These are phyloP conservation scores for Limanda limanda DNA, from an alignment of 2,113 vertebrate genomes.

Conservation along the genomic window DNA sequence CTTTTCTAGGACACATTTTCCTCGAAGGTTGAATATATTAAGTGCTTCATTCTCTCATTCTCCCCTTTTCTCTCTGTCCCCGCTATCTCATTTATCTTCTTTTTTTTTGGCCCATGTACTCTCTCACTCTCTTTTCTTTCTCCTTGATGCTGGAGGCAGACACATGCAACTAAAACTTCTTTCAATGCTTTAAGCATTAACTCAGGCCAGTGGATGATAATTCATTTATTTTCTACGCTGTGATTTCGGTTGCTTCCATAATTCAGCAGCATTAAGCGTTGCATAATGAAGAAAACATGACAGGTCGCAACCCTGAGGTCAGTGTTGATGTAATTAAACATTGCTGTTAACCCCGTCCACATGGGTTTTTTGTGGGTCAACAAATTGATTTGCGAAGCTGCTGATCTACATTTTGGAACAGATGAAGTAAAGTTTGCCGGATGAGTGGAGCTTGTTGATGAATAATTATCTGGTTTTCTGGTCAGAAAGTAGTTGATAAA, in stretches of 20 bases:
- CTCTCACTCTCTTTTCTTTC: slow-evolving; percentile 27
- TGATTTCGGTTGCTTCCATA: slow-evolving; percentile 4
- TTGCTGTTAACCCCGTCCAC: neutral
- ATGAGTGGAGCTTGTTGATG: neutral
- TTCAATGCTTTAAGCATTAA: slow-evolving; percentile 47
- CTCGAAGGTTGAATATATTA: slow-evolving; percentile 70
- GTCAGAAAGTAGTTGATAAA: neutral
- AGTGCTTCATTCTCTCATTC: slow-evolving; percentile 35
- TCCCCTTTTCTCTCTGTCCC: slow-evolving; percentile 32
- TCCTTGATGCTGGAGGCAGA: slow-evolving; percentile 40
- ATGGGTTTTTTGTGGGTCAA: neutral
- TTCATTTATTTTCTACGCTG: slow-evolving; percentile 30
- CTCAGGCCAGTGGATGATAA: slow-evolving; percentile 28
- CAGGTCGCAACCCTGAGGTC: slow-evolving; percentile 3
- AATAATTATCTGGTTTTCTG: neutral
- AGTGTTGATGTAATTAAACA: slow-evolving; percentile 3
- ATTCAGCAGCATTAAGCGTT: slow-evolving; percentile 33
- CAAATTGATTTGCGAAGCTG: slow-evolving; percentile 6
- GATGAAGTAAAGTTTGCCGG: slow-evolving; percentile 1
- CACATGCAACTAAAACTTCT: slow-evolving; percentile 29
- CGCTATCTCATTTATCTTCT: slow-evolving; percentile 17
- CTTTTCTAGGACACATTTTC: slow-evolving; percentile 65
- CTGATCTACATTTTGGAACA: neutral
- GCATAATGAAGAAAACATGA: slow-evolving; percentile 12
- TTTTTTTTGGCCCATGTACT: slow-evolving; percentile 7